These are phyloP conservation scores for Drosophila teissieri DNA, from an alignment of 1,140 invertebrate species.

Conservation along the genomic window DNA sequence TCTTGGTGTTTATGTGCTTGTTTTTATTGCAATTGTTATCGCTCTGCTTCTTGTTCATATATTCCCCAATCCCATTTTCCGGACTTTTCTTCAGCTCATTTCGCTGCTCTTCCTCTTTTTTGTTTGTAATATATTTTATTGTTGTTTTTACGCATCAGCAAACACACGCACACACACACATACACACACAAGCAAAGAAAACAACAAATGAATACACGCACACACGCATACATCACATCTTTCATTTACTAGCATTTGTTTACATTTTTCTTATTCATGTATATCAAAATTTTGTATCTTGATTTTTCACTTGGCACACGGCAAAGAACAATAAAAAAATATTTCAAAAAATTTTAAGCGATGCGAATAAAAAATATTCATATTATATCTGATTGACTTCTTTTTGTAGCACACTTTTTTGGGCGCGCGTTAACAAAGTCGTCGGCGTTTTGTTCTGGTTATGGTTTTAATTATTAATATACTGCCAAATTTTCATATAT, in stretches of 20 bases:
- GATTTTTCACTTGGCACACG: constrained; percentile 20
- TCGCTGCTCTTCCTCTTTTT: constrained; percentile 10
- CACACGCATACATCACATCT: constrained; percentile 13
- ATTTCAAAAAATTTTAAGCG: constrained; percentile 28
- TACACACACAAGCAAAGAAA: constrained; percentile 12
- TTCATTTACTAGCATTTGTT: constrained; percentile 34
- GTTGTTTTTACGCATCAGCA: constrained; percentile 40
- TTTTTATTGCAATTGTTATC: constrained; percentile 51
- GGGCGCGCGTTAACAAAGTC: constrained; percentile 31
- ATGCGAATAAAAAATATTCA: constrained; percentile 24
- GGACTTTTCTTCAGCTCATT: constrained; percentile 16
- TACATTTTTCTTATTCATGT: constrained; percentile 26
- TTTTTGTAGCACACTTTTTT: constrained; percentile 36
- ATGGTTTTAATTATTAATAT: not conserved
- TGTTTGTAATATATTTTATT: constrained; percentile 49
- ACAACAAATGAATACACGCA: constrained; percentile 29
- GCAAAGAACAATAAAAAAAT: constrained; percentile 41
- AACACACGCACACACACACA: constrained; percentile 15
- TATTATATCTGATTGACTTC: not conserved
- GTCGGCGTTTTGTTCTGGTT: constrained; percentile 20
- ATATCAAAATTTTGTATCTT: constrained; percentile 10
- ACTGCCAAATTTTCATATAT: too few relatives aligned
- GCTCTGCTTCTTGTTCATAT: constrained; percentile 23
- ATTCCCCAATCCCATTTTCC: constrained; percentile 24
- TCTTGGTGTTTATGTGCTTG: constrained; percentile 32